Evolutionary conservation across 2,888 invertebrate species (phyloP), one percentile per base, ranked within the genome.

Genomic region (Ochropacha duplaris): DNA sequence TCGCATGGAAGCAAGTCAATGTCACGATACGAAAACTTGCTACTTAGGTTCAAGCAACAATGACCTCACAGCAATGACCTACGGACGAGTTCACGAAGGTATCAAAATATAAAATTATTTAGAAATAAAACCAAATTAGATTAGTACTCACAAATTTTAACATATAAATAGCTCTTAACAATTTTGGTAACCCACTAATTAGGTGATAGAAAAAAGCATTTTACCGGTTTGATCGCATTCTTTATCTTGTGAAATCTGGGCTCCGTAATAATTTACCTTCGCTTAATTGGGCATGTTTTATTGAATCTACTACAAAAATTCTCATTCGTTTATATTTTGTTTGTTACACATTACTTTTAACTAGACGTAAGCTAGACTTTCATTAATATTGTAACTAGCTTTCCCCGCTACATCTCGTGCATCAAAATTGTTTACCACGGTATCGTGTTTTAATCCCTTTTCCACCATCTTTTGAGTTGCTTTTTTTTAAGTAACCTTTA

Each of bases 1-100:
- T 65, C 56, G 61, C 34, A n/a, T 54, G 56, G 59, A 67, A 65
- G 66, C 63, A 67, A 57, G 71, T 76, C 76, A 82, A 81, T 81
- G 83, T 76, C 80, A 75, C 61, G 62, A 58, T 62, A 68, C 67
- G 60, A 61, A 62, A 60, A 65, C 62, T 59, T 49, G 62, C 59
- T 56, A 54, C 26, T 58, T 61, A 64, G 59, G 61, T 68, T 68
- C 65, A 62, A 63, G 62, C 62, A 67, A 63, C 62, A 64, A 62
- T 70, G 70, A 76, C 78, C 76, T 74, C 59, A 65, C 19, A 58
- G 39, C 54, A 66, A 62, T 58, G 70, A 65, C 68, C 76, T 71
- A 75, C 64, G 60, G 56, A 14, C 39, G 34, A 61, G 58, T 64
- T 66, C 57, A 52, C 51, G 31, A 16, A 16, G 31, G 31, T 34